Evolutionary conservation across 2,797 vertebrate genomes (phyloP), one percentile per base, ranked within the genome.

Genomic region (Anableps anableps): DNA sequence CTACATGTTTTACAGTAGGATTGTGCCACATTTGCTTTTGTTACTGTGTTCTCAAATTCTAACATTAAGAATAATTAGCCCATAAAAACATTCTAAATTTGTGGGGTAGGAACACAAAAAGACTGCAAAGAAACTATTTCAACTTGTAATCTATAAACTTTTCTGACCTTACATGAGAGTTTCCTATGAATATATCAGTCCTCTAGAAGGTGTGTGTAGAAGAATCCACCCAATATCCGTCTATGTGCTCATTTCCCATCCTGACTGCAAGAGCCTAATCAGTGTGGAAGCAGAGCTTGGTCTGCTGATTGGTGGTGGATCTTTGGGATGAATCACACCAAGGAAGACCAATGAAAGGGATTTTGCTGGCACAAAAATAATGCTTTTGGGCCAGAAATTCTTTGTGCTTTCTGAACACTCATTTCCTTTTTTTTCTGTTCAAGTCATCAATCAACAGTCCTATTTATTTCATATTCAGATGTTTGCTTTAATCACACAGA

Each of bases 261-360:
- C 10, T 73, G 1, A 9, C 21, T 38, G 68, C 68, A 7, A 17
- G 41, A 45, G 26, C 41, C 14, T 71, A 47, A 71, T 71, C 68
- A 47, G 68, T 47, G 68, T 71, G 68, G 68, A 71, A 47, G 41
- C 68, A 47, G 26, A 71, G 68, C 68, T 71, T 17, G 43, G 41
- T 41, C 41, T 9, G 41, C 68, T 45, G 68, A 47, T 71, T 17
- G 43, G 41, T 71, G 41, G 41, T 71, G 68, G 68, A 71, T 71
- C 68, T 71, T n/a, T 71, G 43, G 68, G 68, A 47, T 71, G 68
- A 71, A 71, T 45, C 43, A 71, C 68, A 45, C 14, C 26, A 29
- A 60, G 58, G 58, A 60, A 60, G 11, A 29, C 58, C 58, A 71
- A 19, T 45, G 68, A 71, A 71, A 71, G 68, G 68, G 68, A 71